phyloP scores from a whole-genome alignment of 64 coral and sea anemone genomes.

The Cladopsammia gracilis region DNA sequence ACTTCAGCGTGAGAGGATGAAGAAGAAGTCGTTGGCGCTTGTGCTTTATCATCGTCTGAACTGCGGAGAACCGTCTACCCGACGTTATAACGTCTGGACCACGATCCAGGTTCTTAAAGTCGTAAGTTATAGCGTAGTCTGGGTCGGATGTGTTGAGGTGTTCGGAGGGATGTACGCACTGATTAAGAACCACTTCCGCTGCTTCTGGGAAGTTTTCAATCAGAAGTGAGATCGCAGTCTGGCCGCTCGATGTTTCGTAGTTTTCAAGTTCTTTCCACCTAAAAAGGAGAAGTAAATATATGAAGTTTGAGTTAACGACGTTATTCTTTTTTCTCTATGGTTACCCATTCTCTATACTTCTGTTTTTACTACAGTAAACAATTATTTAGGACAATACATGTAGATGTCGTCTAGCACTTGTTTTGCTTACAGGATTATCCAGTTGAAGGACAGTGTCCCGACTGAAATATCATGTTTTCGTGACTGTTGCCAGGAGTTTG shows the following conservation, averaged over 20 bases:
- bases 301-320: background rate
- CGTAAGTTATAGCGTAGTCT: constrained; percentile 66
- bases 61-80: constrained; percentile 5
- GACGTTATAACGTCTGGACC: constrained; percentile 54
- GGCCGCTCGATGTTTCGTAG: constrained; percentile 15
- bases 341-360: too few species aligned
- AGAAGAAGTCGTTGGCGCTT: constrained; percentile 62
- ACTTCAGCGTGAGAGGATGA: constrained; percentile 72
- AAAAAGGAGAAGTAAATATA: background rate
- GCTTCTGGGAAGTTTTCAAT: constrained; percentile 55
- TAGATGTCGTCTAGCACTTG: too few species aligned
- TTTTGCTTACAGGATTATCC: too few species aligned
- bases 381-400: too few species aligned
- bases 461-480: too few species aligned
- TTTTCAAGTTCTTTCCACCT: constrained; percentile 81
- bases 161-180: constrained; percentile 26
- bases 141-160: constrained; percentile 47
- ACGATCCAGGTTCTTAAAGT: constrained; percentile 78
- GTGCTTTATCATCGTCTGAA: constrained; percentile 72
- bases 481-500: too few species aligned
- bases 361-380: too few species aligned
- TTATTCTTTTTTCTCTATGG: too few species aligned
- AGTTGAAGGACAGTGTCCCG: too few species aligned
- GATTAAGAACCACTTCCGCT: constrained; percentile 32
- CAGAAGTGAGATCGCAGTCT: constrained; percentile 43